Base-by-base conservation (phyloP, 1,140 invertebrate genomes). In the Drosophila guanche region DNA sequence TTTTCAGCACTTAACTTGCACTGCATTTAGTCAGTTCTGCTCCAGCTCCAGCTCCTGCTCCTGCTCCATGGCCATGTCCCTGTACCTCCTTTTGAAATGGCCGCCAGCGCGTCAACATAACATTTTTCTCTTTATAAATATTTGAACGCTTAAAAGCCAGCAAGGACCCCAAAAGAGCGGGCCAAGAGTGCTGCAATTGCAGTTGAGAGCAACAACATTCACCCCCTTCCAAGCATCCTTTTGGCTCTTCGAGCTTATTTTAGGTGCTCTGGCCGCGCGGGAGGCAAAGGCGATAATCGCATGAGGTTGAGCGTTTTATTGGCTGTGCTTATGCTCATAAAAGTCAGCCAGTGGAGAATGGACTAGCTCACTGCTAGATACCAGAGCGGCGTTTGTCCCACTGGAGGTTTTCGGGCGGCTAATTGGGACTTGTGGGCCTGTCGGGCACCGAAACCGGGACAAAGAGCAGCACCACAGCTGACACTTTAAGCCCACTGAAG, bases 121-220 rank as follows among this genome's bases (percentile, higher is more conserved):
- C 78, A 75, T 78, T 81, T 75, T 81, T 53, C 55, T 66, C 77
- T 76, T 68, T 76, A 88, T 86, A 86, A 86, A 86, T 86, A 86
- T 86, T 88, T 83, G 50, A 88, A 53, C 74, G 70, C 78, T 78
- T 88, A 88, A 81, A 83, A 86, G 81, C 83, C 60, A 66, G 56
- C 50, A 48, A 55, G 58, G 73, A 59, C 53, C 58, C 41, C 41
- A 23, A 33, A 41, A 33, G 42, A 55, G 59, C 52, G 37, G 62
- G 10, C 33, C 58, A 57, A 20, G 50, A 41, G 43, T 40, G 42
- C 42, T 56, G 41, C 59, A 56, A 57, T 29, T 74, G 47, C 51
- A 60, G 41, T 29, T 48, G 52, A 52, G 53, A 62, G 59, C 53
- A 48, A 25, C 2, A 69, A 41, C 25, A 16, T 46, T 45, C 37